Evolutionary conservation across 2,113 vertebrate genomes (phyloP).

Genomic region (Gopherus evgoodei): DNA sequence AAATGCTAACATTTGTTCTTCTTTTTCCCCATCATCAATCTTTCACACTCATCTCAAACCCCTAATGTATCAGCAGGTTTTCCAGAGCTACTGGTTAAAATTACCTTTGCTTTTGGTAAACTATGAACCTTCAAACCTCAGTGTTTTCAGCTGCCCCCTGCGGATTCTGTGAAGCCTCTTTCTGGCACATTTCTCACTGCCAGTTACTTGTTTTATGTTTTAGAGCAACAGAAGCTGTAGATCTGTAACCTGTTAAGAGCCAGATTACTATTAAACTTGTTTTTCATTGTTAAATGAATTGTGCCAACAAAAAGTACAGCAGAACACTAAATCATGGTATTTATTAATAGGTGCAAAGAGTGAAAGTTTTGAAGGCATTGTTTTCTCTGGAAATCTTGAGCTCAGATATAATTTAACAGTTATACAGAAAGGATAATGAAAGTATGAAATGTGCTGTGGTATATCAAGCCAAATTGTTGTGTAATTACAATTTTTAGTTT

Average conservation of each 20-base stretch:
- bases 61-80: slow-evolving; percentile 75
- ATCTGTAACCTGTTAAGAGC: slow-evolving; percentile 33
- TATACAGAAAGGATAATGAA: background rate
- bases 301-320: background rate
- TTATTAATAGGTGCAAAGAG: background rate
- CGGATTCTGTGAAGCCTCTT: slow-evolving; percentile 72
- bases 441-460: background rate
- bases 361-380: background rate
- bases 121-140: slow-evolving; percentile 71
- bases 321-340: background rate
- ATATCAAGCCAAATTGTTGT: background rate
- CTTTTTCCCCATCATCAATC: slow-evolving; percentile 77
- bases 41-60: slow-evolving; percentile 73
- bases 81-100: slow-evolving; percentile 78
- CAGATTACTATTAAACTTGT: background rate
- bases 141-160: slow-evolving; percentile 77
- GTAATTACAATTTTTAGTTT: background rate
- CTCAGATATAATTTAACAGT: background rate
- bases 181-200: slow-evolving; percentile 75
- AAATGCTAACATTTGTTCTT: slow-evolving; percentile 80
- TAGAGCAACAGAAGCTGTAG: slow-evolving; percentile 48
- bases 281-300: background rate
- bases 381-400: background rate
- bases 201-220: slow-evolving; percentile 65
- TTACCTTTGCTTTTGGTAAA: slow-evolving; percentile 78